Conservation (phyloP, 2,888 invertebrate genomes). For the Lucinisca nassula region DNA sequence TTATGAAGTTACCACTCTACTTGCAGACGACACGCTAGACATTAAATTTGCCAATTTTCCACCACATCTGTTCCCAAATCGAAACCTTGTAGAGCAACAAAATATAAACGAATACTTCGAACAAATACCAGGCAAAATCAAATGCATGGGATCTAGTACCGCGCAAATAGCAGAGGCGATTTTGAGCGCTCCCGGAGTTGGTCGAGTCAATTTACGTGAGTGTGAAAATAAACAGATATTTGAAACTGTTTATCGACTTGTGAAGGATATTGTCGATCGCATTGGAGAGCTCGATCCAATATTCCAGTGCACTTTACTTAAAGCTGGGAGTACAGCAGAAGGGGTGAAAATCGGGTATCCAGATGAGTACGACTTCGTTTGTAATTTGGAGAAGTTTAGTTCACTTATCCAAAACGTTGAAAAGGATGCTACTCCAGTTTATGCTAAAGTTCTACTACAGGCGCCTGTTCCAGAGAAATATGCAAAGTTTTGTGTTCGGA, state of each 20-base stretch:
- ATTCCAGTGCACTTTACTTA: slow-evolving; percentile 32
- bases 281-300: slow-evolving; percentile 41
- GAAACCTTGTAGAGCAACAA: slow-evolving; percentile 18
- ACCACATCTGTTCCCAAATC: slow-evolving; percentile 28
- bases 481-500: slow-evolving; percentile 24
- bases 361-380: slow-evolving; percentile 56
- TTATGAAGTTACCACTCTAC: background rate
- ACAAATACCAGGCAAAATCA: background rate
- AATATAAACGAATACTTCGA: slow-evolving; percentile 40
- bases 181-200: slow-evolving; percentile 19
- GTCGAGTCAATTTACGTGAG: background rate
- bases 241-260: background rate
- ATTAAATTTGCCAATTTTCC: slow-evolving; percentile 48
- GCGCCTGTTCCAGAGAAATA: background rate
- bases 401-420: background rate
- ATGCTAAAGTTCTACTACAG: slow-evolving; percentile 19
- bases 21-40: background rate
- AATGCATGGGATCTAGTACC: background rate
- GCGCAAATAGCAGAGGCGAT: background rate
- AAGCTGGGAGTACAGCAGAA: slow-evolving; percentile 49
- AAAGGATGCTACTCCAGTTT: slow-evolving; percentile 16
- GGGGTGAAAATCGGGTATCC: slow-evolving; percentile 50
- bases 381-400: slow-evolving; percentile 18
- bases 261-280: slow-evolving; percentile 11
- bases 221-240: slow-evolving; percentile 20